Evolutionary conservation across 2,113 vertebrate species (phyloP), one percentile per base, ranked within the genome.

Genomic region (Isurus oxyrinchus): DNA sequence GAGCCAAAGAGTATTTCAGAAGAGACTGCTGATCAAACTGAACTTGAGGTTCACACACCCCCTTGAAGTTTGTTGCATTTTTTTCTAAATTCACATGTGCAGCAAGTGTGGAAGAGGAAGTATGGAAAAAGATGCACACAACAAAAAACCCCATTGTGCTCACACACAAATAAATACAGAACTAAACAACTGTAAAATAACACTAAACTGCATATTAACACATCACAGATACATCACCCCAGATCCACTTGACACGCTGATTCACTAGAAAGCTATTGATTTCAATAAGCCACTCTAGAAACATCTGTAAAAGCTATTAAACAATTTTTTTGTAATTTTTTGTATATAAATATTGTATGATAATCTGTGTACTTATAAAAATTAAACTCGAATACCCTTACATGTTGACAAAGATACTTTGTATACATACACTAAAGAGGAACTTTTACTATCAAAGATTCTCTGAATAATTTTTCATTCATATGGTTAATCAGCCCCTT

Each of bases 201-300:
- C 86, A 96, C 84, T 67, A 91, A 96, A 97, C 94, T 98, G 97
- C 97, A 98, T 98, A 98, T 98, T 97, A 97, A 98, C 98, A 98
- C 98, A 98, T 98, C 97, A 98, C 98, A 98, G 98, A 98, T 97
- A 98, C 98, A 94, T 98, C 97, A 98, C 98, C 96, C 98, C 98
- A 97, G 98, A 97, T 97, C 97, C 98, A 98, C 97, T 97, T 97
- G 97, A 98, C 97, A 97, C 97, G 98, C 97, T 98, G 98, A 98
- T 97, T 98, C 97, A 98, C 98, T 98, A 98, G 97, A 98, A 98
- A 98, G 97, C 96, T 97, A 97, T 96, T 97, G 98, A 98, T 98
- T 97, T 98, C 98, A 98, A 99, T 99, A 99, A 99, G 99, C 99
- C 99, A 99, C 99, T 99, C 99, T 99, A 97, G 99, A 99, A 99